These are phyloP conservation scores for Myripristis jacobus DNA, from an alignment of 2,797 vertebrate species.

Conservation along the genomic window DNA sequence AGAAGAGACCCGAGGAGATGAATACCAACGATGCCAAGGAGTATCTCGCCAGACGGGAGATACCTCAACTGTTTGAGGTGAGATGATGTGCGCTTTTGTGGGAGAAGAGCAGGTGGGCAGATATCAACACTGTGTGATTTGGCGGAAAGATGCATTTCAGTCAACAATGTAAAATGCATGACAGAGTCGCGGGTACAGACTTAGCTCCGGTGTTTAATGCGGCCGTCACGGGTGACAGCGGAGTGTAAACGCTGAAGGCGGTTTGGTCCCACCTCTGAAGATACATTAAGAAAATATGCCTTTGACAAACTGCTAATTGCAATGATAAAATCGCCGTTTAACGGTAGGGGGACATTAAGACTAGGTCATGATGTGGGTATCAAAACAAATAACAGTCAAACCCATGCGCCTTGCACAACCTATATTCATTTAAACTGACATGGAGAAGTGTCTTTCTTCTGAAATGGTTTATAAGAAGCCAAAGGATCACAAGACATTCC, in stretches of 20 bases:
- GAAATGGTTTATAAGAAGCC: too few relatives aligned
- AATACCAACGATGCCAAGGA: slow-evolving; percentile 95
- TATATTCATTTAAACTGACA: too few relatives aligned
- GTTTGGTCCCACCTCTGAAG: not conserved
- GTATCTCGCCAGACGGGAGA: slow-evolving; percentile 93
- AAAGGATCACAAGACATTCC: too few relatives aligned
- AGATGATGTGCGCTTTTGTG: slow-evolving; percentile 55
- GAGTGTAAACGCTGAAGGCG: not conserved
- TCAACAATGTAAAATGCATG: not conserved
- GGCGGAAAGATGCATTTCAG: not conserved
- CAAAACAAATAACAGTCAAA: not conserved
- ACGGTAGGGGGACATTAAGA: too few relatives aligned
- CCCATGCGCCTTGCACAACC: not conserved
- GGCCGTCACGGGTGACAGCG: not conserved
- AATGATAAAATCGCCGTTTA: too few relatives aligned
- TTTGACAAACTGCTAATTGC: not conserved
- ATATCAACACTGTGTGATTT: not conserved
- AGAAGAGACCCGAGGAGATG: slow-evolving; percentile 80
- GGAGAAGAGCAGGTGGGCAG: not conserved
- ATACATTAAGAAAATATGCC: not conserved
- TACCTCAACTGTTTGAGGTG: slow-evolving; percentile 98
- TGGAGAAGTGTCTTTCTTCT: too few relatives aligned
- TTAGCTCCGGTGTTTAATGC: not conserved
- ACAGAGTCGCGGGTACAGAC: slow-evolving; percentile 2
- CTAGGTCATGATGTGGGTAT: too few relatives aligned